These are phyloP conservation scores for Ormyrus pomaceus DNA, from an alignment of 2,888 invertebrate genomes.

Conservation along the genomic window DNA sequence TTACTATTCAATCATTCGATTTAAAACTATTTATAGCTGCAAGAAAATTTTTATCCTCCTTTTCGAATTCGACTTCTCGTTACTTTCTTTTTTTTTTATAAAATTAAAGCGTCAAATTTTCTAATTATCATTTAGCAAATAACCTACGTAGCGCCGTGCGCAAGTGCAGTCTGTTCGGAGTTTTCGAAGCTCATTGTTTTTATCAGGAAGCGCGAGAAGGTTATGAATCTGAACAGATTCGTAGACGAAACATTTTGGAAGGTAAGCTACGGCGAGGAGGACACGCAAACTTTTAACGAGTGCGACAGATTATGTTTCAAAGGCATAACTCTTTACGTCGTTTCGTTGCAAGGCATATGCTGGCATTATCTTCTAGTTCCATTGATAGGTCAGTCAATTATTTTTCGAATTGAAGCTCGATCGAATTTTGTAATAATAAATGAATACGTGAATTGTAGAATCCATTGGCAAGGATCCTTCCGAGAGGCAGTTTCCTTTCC, in stretches of 20 bases:
- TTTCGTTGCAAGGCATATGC: conserved; percentile 56
- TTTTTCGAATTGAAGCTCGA: neutral
- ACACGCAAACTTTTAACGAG: conserved; percentile 56
- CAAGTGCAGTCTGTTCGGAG: conserved; percentile 56
- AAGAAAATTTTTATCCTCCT: neutral
- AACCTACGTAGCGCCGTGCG: conserved; percentile 57
- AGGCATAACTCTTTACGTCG: conserved; percentile 44
- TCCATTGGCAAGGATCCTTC: conserved; percentile 49
- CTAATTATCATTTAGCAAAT: conserved; percentile 54
- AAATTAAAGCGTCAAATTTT: neutral
- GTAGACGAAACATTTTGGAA: conserved; percentile 61
- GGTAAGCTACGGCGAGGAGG: conserved; percentile 51
- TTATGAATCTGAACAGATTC: conserved; percentile 60
- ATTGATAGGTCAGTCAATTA: conserved; percentile 59
- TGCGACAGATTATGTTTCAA: conserved; percentile 57
- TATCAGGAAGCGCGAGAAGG: conserved; percentile 55
- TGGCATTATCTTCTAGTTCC: conserved; percentile 61
- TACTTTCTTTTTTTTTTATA: neutral
- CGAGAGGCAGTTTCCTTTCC: conserved; percentile 57
- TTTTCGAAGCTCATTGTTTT: conserved; percentile 58
- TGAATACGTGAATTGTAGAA: neutral
- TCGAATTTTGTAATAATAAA: neutral
- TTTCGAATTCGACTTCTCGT: neutral
- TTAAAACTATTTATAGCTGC: neutral
- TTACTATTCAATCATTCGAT: neutral